Conservation (phyloP, 2,888 invertebrate species). For the Drosophila planitibia region DNA sequence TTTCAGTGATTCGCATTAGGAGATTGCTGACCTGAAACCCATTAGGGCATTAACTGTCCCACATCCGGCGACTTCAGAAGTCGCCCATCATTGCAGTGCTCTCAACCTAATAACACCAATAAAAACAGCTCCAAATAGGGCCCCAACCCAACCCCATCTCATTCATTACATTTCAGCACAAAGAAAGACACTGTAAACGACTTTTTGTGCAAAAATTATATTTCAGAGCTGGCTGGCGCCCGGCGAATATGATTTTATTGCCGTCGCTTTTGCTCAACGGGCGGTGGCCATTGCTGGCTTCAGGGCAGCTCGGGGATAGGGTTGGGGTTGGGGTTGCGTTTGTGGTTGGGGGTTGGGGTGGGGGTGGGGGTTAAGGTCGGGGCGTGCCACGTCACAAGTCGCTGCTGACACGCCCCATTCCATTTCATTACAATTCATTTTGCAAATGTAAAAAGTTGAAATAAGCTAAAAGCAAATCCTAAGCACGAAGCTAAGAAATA, state of each 20-base stretch:
- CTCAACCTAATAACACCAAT: constrained; percentile 80
- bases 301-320: constrained; percentile 14
- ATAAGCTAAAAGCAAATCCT: constrained; percentile 47
- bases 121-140: constrained; percentile 62
- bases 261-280: constrained; percentile 43
- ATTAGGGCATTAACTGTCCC: constrained; percentile 67
- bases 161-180: not conserved
- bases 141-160: constrained; percentile 2
- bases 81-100: constrained; percentile 71
- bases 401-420: constrained; percentile 39
- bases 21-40: constrained; percentile 77
- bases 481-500: constrained; percentile 21
- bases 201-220: constrained; percentile 75
- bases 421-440: constrained; percentile 79
- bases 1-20: constrained; percentile 60
- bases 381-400: constrained; percentile 37
- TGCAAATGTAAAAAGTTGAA: constrained; percentile 79
- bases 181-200: constrained; percentile 65
- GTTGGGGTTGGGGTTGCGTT: not conserved
- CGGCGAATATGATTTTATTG: constrained; percentile 84
- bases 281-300: constrained; percentile 46
- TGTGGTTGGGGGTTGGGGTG: not conserved
- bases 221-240: constrained; percentile 84
- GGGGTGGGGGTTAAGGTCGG: constrained; percentile 11
- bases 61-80: constrained; percentile 52